A percentile compares a stretch with the other conserved stretches of the same genome.
Evolutionary conservation across 2,888 invertebrate genomes (phyloP).

Genomic region (Chaetoderma sp.): DNA sequence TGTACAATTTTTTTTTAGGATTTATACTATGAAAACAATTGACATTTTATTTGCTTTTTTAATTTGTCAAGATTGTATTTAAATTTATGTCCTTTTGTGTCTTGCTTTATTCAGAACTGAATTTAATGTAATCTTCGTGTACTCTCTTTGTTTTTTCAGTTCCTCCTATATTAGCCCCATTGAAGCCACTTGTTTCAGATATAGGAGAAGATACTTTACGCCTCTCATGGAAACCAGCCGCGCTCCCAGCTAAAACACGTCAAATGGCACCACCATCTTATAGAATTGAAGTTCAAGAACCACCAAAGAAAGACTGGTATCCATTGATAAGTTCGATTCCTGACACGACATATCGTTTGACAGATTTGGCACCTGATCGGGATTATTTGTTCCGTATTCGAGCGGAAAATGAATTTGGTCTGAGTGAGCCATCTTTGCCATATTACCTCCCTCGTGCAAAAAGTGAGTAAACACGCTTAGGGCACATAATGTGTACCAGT

Average conservation of each 20-base stretch:
- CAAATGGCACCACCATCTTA: conserved; percentile 48
- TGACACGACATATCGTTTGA: conserved; percentile 57
- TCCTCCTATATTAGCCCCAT: neutral
- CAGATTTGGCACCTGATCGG: conserved; percentile 83
- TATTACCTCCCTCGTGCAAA: conserved; percentile 68
- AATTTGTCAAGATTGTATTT: too few relatives aligned
- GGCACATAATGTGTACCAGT: too few relatives aligned
- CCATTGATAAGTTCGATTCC: conserved; percentile 52
- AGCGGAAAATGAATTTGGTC: conserved; percentile 95
- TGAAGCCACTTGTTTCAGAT: conserved; percentile 29
- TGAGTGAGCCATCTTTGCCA: conserved; percentile 95
- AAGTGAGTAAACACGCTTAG: conserved; percentile 46
- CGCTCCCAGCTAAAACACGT: conserved; percentile 39
- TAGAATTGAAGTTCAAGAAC: conserved; percentile 55
- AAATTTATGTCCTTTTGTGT: too few relatives aligned
- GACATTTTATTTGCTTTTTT: too few relatives aligned
- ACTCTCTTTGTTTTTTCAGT: too few relatives aligned
- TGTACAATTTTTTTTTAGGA: too few relatives aligned
- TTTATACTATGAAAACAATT: too few relatives aligned
- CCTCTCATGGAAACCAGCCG: conserved; percentile 60
- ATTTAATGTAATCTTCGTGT: too few relatives aligned
- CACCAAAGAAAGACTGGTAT: conserved; percentile 50
- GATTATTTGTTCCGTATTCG: conserved; percentile 96
- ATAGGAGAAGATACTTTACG: conserved; percentile 54
- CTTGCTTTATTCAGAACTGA: too few relatives aligned